Conservation (phyloP, 1,140 invertebrate species). For the Anagrus nilaparvatae region DNA sequence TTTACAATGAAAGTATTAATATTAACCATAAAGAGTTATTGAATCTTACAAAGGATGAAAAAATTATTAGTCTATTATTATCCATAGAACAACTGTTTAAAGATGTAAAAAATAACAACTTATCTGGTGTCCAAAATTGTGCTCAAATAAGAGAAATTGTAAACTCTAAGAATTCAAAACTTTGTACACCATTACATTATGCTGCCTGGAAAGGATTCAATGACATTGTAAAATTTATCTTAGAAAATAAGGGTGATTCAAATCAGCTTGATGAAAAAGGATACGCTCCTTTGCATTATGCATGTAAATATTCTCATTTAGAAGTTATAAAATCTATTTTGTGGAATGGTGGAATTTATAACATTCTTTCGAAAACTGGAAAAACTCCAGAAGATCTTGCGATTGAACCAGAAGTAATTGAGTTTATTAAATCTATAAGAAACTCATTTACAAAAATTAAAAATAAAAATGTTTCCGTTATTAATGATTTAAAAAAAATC, state of each 20-base stretch:
- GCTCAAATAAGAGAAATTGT: not conserved
- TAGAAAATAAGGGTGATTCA: constrained; percentile 17
- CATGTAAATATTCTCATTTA: constrained; percentile 12
- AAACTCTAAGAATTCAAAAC: not conserved
- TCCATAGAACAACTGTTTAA: constrained; percentile 3
- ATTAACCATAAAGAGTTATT: not conserved
- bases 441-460: constrained; percentile 11
- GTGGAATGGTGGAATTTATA: constrained; percentile 7
- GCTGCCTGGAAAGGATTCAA: not conserved
- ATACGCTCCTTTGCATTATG: constrained; percentile 17
- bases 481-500: constrained; percentile 3
- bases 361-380: not conserved
- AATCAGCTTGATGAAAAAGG: constrained; percentile 11
- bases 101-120: not conserved
- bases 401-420: not conserved
- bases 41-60: not conserved
- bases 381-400: constrained; percentile 9
- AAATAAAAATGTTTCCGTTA: not conserved
- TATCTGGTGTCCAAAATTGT: not conserved
- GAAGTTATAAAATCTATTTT: constrained; percentile 11
- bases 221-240: constrained; percentile 15
- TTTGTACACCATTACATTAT: constrained; percentile 1
- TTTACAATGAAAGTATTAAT: not conserved
- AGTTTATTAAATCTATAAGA: constrained; percentile 7
- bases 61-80: not conserved